phyloP scores from a whole-genome alignment of 2,888 invertebrate genomes.

The Amiota minor region DNA sequence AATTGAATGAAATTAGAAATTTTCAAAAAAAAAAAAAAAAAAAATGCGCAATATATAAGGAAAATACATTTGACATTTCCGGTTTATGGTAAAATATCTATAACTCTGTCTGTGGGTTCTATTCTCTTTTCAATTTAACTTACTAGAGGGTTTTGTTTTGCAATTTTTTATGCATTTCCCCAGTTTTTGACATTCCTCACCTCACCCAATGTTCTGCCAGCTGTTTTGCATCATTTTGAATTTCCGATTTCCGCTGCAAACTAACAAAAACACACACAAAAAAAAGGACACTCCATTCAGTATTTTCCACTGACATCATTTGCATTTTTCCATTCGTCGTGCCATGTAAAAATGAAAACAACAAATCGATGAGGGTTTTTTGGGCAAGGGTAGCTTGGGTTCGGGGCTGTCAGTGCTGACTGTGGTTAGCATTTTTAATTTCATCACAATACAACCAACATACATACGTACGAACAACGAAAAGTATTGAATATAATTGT shows the following conservation, averaged over 20 bases:
- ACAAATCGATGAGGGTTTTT: constrained; percentile 12
- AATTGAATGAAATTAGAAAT: constrained; percentile 11
- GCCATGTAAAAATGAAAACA: neutral
- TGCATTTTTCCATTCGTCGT: constrained; percentile 12
- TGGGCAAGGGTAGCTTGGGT: neutral
- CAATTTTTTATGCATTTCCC: constrained; percentile 26
- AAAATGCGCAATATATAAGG: constrained; percentile 12
- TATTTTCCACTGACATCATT: constrained; percentile 18
- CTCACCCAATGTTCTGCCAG: constrained; percentile 6
- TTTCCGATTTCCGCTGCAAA: constrained; percentile 22
- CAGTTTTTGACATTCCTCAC: constrained; percentile 15
- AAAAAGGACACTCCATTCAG: constrained; percentile 18
- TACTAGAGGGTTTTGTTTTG: neutral
- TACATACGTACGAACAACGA: neutral
- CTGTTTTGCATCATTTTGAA: constrained; percentile 26
- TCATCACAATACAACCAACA: neutral
- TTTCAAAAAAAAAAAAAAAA: neutral
- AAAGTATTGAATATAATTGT: constrained; percentile 7
- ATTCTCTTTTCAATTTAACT: neutral
- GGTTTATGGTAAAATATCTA: too few species aligned
- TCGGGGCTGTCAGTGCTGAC: constrained; percentile 14
- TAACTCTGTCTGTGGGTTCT: neutral
- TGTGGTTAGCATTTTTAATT: constrained; percentile 30
- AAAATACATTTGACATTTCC: constrained; percentile 17
- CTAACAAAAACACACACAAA: neutral